A percentile compares a stretch with the other conserved stretches of the same genome.
Conservation (phyloP, 2,113 vertebrate genomes). For the Tricholaema leucomelas region DNA sequence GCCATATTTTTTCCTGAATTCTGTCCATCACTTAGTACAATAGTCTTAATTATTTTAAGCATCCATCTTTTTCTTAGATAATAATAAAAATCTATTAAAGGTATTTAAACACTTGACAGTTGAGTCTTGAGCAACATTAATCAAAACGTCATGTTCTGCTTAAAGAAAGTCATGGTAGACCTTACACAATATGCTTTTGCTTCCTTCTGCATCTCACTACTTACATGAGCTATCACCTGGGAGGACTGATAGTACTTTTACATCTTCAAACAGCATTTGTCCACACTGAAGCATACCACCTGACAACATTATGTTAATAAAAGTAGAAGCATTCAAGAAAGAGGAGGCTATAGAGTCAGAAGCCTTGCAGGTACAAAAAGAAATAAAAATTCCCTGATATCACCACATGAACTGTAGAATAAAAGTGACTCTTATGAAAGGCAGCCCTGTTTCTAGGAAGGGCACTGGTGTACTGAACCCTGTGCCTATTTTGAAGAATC, state of each 20-base stretch:
- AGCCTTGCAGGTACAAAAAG: not conserved
- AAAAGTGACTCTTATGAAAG: not conserved
- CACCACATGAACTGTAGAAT: not conserved
- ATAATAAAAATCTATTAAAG: not conserved
- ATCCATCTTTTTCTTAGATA: not conserved
- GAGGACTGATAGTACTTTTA: not conserved
- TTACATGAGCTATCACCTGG: not conserved
- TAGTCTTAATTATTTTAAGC: not conserved
- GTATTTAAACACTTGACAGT: not conserved
- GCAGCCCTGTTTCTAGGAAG: not conserved
- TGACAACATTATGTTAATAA: not conserved
- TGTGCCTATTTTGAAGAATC: not conserved
- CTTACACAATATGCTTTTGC: not conserved
- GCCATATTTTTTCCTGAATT: not conserved
- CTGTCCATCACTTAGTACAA: not conserved
- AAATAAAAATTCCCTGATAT: not conserved
- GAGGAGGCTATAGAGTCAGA: not conserved
- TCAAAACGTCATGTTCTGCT: not conserved
- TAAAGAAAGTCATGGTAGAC: not conserved
- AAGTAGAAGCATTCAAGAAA: not conserved
- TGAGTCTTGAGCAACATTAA: not conserved
- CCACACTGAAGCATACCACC: not conserved
- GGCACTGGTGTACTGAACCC: not conserved
- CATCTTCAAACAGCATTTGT: not conserved
- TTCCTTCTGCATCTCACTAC: not conserved